Percentiles rank a stretch among this genome's conserved stretches.
These are phyloP conservation scores for Ephydatia muelleri DNA, from an alignment of 37 sponge, comb jelly and placozoan genomes.

Conservation along the genomic window DNA sequence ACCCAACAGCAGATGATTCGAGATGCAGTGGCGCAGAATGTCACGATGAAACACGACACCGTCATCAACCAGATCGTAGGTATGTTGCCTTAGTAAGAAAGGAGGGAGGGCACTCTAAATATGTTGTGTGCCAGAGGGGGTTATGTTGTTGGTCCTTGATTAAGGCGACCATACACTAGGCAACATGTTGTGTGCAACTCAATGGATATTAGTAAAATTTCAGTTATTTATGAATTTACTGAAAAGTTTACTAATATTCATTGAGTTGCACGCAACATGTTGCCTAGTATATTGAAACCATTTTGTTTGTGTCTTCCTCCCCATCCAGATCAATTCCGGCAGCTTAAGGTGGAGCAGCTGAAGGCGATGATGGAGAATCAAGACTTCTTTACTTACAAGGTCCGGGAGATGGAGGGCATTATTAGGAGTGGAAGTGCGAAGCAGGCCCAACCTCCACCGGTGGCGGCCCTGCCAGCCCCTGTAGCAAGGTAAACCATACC, in stretches of 20 bases:
- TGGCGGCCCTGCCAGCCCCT: too few relatives aligned
- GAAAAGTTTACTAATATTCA: too few relatives aligned
- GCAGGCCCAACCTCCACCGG: not conserved
- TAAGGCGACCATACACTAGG: too few relatives aligned
- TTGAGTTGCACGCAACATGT: too few relatives aligned
- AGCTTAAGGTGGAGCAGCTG: slow-evolving; percentile 18
- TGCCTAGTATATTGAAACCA: not conserved
- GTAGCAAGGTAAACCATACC: not conserved
- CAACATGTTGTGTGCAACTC: too few relatives aligned
- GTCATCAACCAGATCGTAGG: slow-evolving; percentile 23
- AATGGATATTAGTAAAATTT: too few relatives aligned
- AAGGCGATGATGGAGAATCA: not conserved
- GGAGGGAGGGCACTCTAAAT: too few relatives aligned
- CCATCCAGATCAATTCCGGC: slow-evolving; percentile 16
- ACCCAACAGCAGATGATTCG: not conserved
- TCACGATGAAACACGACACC: not conserved
- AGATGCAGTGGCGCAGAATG: slow-evolving; percentile 12
- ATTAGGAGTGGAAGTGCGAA: not conserved
- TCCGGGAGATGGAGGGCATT: slow-evolving; percentile 25
- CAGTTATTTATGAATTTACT: too few relatives aligned
- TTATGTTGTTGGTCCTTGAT: too few relatives aligned
- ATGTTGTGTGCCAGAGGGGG: too few relatives aligned
- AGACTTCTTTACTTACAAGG: not conserved
- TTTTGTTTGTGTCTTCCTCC: not conserved
- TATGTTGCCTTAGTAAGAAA: not conserved